Percentiles rank a stretch among this genome's conserved stretches.
Conservation (phyloP, 2,888 invertebrate species). For the Anthophora plumipes region DNA sequence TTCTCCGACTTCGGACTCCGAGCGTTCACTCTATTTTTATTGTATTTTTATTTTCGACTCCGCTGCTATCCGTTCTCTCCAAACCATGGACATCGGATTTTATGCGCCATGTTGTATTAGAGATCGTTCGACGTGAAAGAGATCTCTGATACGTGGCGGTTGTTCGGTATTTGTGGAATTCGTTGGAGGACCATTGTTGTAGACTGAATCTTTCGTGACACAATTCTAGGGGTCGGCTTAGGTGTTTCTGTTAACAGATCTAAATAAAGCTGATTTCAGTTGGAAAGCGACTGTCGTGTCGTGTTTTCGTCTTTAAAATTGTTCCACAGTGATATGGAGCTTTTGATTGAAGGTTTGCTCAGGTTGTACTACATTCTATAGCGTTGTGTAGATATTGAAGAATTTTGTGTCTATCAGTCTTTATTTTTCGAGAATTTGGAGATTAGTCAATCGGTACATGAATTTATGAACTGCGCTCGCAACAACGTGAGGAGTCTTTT, state of each 20-base stretch:
- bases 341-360: too few relatives aligned
- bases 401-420: too few relatives aligned
- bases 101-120: not conserved
- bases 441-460: too few relatives aligned
- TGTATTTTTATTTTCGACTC: not conserved
- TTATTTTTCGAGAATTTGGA: too few relatives aligned
- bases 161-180: not conserved
- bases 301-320: too few relatives aligned
- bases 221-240: not conserved
- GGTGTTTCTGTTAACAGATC: not conserved
- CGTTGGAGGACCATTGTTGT: not conserved
- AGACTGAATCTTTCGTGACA: too few relatives aligned
- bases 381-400: too few relatives aligned
- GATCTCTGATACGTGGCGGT: not conserved
- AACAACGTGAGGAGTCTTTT: too few relatives aligned
- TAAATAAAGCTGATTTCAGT: not conserved
- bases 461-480: too few relatives aligned
- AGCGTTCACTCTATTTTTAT: constrained; percentile 25
- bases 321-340: too few relatives aligned
- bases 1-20: constrained; percentile 9
- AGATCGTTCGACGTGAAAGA: not conserved
- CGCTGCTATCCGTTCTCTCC: not conserved
- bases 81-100: not conserved
- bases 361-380: too few relatives aligned
- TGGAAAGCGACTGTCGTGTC: not conserved